A percentile compares a stretch with the other conserved stretches of the same genome.
phyloP scores from a whole-genome alignment of 2,888 invertebrate genomes.

The Platycheirus albimanus region DNA sequence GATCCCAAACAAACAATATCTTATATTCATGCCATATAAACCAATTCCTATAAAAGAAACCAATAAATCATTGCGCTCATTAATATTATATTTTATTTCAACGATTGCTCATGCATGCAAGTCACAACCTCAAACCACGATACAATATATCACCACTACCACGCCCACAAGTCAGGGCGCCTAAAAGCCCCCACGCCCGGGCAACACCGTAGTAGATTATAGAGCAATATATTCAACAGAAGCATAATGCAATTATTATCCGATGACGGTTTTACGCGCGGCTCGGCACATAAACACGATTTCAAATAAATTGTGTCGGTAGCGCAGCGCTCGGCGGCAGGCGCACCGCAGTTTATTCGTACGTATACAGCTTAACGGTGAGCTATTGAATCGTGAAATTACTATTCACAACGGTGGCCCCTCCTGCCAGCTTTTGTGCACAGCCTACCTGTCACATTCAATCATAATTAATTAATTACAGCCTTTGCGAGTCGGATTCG shows the following conservation, averaged over 20 bases:
- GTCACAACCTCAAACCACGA: constrained; percentile 65
- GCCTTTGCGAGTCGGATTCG: constrained; percentile 49
- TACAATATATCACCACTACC: constrained; percentile 71
- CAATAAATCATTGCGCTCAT: constrained; percentile 63
- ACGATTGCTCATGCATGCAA: constrained; percentile 62
- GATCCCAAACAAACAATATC: constrained; percentile 26
- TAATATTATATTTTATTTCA: constrained; percentile 64
- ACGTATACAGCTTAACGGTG: constrained; percentile 20
- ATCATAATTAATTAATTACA: constrained; percentile 74
- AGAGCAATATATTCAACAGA: constrained; percentile 55
- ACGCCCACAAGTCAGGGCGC: constrained; percentile 68
- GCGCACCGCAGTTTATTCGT: no score
- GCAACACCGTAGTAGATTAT: constrained; percentile 2
- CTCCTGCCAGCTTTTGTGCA: constrained; percentile 61
- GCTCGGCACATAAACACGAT: constrained; percentile 62
- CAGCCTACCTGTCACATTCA: constrained; percentile 73
- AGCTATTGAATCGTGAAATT: constrained; percentile 74
- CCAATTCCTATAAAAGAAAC: constrained; percentile 6
- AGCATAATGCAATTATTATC: constrained; percentile 72
- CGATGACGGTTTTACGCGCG: constrained; percentile 70
- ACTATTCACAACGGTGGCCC: constrained; percentile 67
- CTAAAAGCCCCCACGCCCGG: constrained; percentile 30
- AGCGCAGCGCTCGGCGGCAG: constrained; percentile 17
- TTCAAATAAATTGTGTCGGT: constrained; percentile 67
- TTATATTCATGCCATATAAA: not conserved